A percentile compares a stretch with the other conserved stretches of the same genome.
Conservation (phyloP, 2,888 invertebrate species). For the Timema podura region DNA sequence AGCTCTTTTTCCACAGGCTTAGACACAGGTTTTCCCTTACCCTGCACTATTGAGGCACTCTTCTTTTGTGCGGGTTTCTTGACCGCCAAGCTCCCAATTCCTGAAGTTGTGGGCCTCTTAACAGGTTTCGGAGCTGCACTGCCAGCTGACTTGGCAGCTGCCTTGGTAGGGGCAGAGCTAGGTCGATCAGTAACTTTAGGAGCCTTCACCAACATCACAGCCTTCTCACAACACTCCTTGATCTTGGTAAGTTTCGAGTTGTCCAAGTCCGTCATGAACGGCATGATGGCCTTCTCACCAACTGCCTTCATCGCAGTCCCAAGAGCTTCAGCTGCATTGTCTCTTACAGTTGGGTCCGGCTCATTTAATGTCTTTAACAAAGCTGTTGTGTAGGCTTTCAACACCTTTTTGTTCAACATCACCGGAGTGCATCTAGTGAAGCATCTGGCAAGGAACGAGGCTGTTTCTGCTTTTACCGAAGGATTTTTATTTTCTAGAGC, state of each 20-base stretch:
- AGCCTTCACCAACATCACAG: conserved; percentile 74
- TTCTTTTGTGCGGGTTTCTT: conserved; percentile 39
- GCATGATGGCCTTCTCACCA: conserved; percentile 83
- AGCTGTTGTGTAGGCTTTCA: conserved; percentile 75
- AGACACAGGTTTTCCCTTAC: conserved; percentile 26
- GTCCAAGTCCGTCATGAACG: conserved; percentile 86
- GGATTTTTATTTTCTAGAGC: conserved; percentile 91
- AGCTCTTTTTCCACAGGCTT: conserved; percentile 60
- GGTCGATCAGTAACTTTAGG: conserved; percentile 55
- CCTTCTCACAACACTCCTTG: conserved; percentile 90
- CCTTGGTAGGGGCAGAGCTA: conserved; percentile 50
- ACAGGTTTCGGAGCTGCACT: conserved; percentile 51
- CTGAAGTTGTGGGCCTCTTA: conserved; percentile 45
- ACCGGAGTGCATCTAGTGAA: conserved; percentile 77
- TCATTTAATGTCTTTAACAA: conserved; percentile 76
- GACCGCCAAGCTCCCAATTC: conserved; percentile 39
- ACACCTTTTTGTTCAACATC: conserved; percentile 81
- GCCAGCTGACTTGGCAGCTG: conserved; percentile 41
- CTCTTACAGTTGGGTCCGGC: conserved; percentile 86
- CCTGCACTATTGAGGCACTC: too few relatives aligned
- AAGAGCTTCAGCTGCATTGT: conserved; percentile 87
- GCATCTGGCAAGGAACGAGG: conserved; percentile 77
- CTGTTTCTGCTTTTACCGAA: conserved; percentile 81
- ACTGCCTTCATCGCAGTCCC: conserved; percentile 93
- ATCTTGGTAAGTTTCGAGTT: conserved; percentile 88